A percentile compares a stretch with the other conserved stretches of the same genome.
phyloP scores from a whole-genome alignment of 1,140 invertebrate species.

The Bombus ignitus region DNA sequence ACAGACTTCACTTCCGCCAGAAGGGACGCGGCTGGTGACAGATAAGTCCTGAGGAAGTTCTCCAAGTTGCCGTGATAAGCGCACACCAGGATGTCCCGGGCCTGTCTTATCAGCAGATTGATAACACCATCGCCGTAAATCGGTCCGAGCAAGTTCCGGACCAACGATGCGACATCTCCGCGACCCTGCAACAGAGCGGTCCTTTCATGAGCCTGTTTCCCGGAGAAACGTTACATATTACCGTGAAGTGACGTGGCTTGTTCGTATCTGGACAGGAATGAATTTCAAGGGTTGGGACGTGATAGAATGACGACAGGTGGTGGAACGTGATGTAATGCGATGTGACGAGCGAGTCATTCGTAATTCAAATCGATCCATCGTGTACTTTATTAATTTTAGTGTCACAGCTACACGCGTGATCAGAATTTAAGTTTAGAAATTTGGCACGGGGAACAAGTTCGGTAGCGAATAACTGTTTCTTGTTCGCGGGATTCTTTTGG shows the following conservation, averaged over 20 bases:
- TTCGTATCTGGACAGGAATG: background rate
- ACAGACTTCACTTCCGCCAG: constrained; percentile 80
- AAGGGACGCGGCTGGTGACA: constrained; percentile 85
- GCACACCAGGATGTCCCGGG: constrained; percentile 86
- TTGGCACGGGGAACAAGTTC: background rate
- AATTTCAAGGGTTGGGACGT: background rate
- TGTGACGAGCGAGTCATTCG: background rate
- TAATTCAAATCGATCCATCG: too few relatives aligned
- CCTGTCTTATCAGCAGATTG: constrained; percentile 86
- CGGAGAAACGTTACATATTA: background rate
- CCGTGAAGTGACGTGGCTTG: background rate
- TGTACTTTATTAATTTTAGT: too few relatives aligned
- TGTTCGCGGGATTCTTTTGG: background rate
- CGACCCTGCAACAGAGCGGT: constrained; percentile 77
- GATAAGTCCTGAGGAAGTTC: constrained; percentile 86
- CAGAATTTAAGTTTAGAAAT: too few relatives aligned
- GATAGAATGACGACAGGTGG: background rate
- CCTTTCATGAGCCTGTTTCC: constrained; percentile 15
- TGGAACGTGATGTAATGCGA: background rate
- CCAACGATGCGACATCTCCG: constrained; percentile 83
- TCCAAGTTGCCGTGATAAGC: constrained; percentile 86
- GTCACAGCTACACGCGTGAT: background rate
- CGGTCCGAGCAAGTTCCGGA: constrained; percentile 85
- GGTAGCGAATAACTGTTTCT: background rate
- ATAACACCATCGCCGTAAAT: constrained; percentile 84